Conservation (phyloP, 2,797 vertebrate genomes). For the Clarias laeviceps region DNA sequence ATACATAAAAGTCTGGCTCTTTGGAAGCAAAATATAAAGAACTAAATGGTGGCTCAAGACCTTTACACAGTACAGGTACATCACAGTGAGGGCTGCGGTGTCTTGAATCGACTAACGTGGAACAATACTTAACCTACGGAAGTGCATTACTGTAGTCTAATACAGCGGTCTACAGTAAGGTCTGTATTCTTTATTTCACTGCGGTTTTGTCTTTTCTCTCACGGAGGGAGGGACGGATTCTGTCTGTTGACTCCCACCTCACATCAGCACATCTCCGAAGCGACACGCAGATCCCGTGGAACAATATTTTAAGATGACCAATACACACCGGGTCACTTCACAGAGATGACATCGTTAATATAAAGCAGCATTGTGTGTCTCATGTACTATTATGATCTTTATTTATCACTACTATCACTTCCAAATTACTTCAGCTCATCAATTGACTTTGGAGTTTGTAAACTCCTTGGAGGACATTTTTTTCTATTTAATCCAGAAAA, state of each 20-base stretch:
- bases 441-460: too few relatives aligned
- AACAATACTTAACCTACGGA: not conserved
- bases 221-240: too few relatives aligned
- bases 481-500: not conserved
- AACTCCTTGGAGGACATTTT: not conserved
- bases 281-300: too few relatives aligned
- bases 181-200: too few relatives aligned
- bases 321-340: not conserved
- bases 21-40: too few relatives aligned
- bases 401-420: not conserved
- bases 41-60: too few relatives aligned
- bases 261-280: too few relatives aligned
- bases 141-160: too few relatives aligned
- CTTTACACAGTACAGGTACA: not conserved
- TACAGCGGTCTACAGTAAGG: too few relatives aligned
- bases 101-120: not conserved
- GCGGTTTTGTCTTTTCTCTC: too few relatives aligned
- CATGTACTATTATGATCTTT: not conserved
- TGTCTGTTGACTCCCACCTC: too few relatives aligned
- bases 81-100: not conserved
- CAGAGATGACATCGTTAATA: not conserved
- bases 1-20: too few relatives aligned
- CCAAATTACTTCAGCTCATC: conserved; percentile 10
- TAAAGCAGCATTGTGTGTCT: not conserved
- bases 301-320: not conserved